Conservation (phyloP, 2,797 vertebrate genomes). For the Lindbergichthys nudifrons region DNA sequence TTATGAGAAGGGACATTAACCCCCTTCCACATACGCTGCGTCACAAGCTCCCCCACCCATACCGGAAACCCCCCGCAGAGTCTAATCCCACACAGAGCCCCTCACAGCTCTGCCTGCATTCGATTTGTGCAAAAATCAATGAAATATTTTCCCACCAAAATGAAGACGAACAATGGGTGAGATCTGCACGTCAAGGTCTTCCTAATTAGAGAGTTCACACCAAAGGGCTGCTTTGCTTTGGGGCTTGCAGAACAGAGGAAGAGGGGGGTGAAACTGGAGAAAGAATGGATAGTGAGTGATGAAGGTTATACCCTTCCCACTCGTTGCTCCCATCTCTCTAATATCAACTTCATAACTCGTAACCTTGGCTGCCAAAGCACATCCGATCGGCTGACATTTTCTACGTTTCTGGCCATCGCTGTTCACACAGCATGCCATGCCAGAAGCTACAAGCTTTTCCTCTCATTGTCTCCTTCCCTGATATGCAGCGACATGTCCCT, state of each 20-base stretch:
- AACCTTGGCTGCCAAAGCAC: slow-evolving; percentile 57
- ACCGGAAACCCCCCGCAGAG: slow-evolving; percentile 79
- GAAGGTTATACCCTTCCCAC: slow-evolving; percentile 75
- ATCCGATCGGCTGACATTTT: slow-evolving; percentile 48
- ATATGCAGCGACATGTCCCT: slow-evolving; percentile 54
- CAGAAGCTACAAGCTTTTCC: slow-evolving; percentile 54
- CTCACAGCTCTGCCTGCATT: slow-evolving; percentile 74
- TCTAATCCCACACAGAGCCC: slow-evolving; percentile 83
- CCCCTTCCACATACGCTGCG: slow-evolving; percentile 22
- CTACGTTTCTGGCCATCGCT: slow-evolving; percentile 35
- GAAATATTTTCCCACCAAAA: slow-evolving; percentile 89
- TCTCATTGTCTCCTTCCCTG: slow-evolving; percentile 50
- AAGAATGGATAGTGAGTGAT: slow-evolving; percentile 56
- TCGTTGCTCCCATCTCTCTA: slow-evolving; percentile 48
- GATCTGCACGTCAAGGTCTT: slow-evolving; percentile 77
- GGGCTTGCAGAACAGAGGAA: slow-evolving; percentile 51
- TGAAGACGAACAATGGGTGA: slow-evolving; percentile 79
- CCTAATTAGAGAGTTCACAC: slow-evolving; percentile 84
- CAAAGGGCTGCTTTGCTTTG: slow-evolving; percentile 73
- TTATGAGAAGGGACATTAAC: slow-evolving; percentile 57
- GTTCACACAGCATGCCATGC: slow-evolving; percentile 46
- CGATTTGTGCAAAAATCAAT: slow-evolving; percentile 83
- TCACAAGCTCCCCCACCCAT: slow-evolving; percentile 57
- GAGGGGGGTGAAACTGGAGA: slow-evolving; percentile 25
- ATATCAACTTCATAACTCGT: slow-evolving; percentile 68